These are phyloP conservation scores for Aleiodes testaceus DNA, from an alignment of 2,888 invertebrate species.

Conservation along the genomic window DNA sequence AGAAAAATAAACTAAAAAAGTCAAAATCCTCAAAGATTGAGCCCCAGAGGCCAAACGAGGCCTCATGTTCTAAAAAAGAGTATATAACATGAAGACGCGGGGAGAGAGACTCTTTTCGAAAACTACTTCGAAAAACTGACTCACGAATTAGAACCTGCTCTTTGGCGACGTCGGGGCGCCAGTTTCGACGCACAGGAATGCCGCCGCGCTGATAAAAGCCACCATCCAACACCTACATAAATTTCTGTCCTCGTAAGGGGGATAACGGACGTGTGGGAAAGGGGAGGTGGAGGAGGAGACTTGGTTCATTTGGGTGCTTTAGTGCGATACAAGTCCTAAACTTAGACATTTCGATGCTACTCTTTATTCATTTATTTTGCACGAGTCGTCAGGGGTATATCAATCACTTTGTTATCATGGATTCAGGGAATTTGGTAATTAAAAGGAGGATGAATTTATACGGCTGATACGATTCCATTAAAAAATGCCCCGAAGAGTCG, in stretches of 20 bases:
- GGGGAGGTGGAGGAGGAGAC: constrained; percentile 12
- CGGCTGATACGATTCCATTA: no score
- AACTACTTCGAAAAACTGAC: constrained; percentile 41
- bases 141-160: constrained; percentile 72
- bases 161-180: constrained; percentile 70
- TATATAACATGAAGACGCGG: constrained; percentile 4
- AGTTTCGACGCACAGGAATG: constrained; percentile 69
- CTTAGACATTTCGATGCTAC: constrained; percentile 29
- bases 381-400: constrained; percentile 26
- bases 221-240: constrained; percentile 72
- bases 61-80: constrained; percentile 44
- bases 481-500: no score
- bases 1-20: constrained; percentile 27
- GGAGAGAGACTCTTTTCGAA: constrained; percentile 38
- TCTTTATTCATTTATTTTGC: constrained; percentile 25
- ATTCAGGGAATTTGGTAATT: background rate
- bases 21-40: constrained; percentile 44
- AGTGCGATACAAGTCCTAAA: constrained; percentile 28
- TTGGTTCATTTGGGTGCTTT: constrained; percentile 14
- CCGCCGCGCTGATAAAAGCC: constrained; percentile 71
- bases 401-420: constrained; percentile 16
- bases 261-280: constrained; percentile 55
- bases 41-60: constrained; percentile 30
- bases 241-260: constrained; percentile 62
- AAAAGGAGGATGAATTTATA: constrained; percentile 2